Evolutionary conservation across 1,140 invertebrate species (phyloP), one percentile per base, ranked within the genome.

Genomic region (Maconellicoccus hirsutus): DNA sequence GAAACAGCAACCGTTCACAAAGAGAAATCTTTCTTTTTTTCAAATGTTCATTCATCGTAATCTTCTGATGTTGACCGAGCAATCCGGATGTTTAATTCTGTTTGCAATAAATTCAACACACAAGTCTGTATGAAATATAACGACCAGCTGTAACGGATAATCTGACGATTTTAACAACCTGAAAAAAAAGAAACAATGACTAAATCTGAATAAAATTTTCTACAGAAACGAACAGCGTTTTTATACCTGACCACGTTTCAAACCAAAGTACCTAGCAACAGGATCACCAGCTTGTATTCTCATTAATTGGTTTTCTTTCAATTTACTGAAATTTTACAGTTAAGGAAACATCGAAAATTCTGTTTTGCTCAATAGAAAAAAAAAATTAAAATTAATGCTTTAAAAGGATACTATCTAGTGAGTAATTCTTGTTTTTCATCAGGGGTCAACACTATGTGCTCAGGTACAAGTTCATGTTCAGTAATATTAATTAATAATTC

Each of bases 221-320:
- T n/a, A n/a, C n/a, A n/a, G n/a, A n/a, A n/a, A n/a, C n/a, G n/a
- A n/a, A n/a, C n/a, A n/a, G n/a, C n/a, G n/a, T n/a, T n/a, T n/a
- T n/a, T n/a, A n/a, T 79, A 92, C 91, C 84, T 98, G 95, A 79
- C 96, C 96, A 82, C 94, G 85, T 80, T 96, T 97, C 0, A 98
- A 82, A 71, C 96, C 96, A 84, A 96, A 98, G 81, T 98, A 98
- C 77, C 98, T 84, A 0, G 97, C 92, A 12, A 99, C 96, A 14
- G 98, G 98, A 83, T 99, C 98, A 70, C 94, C 94, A 22, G 90
- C 90, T 83, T 99, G 98, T 79, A 99, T 99, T 78, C 96, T 87
- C 89, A 98, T 98, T 75, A 99, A 82, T 84, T 98, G 97, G 78
- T 95, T 98, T 80, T 99, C 98, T 82, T 98, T 99, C 33, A 99